A percentile compares a stretch with the other conserved stretches of the same genome.
Conservation (phyloP, 2,113 vertebrate species). For the Thunnus thynnus region DNA sequence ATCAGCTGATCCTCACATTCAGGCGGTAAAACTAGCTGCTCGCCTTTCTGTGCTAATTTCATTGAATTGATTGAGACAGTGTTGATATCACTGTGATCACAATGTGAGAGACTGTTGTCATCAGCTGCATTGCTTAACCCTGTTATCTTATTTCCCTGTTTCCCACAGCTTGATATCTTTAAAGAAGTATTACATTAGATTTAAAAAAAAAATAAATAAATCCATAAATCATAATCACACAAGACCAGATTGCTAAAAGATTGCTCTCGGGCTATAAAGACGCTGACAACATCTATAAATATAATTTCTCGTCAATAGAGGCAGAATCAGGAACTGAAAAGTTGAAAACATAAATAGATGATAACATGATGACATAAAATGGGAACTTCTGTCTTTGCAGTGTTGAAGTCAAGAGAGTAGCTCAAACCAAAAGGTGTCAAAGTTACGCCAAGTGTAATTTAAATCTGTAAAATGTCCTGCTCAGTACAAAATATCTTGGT, state of each 20-base stretch:
- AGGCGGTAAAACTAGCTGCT: background rate
- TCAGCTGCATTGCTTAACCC: background rate
- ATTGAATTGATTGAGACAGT: background rate
- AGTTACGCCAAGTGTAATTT: no score
- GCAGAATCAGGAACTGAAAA: background rate
- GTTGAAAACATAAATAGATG: background rate
- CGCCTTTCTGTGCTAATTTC: background rate
- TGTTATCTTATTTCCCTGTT: no score
- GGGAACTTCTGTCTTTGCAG: no score
- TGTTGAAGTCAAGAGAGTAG: no score
- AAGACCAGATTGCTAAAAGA: background rate
- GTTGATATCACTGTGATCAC: background rate
- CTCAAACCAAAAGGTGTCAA: background rate
- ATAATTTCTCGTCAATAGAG: background rate
- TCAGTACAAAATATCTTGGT: no score
- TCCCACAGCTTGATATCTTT: no score
- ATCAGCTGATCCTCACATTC: background rate
- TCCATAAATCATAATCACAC: no score
- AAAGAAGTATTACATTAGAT: no score
- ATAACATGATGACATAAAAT: background rate
- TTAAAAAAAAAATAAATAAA: no score
- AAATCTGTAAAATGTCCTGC: no score
- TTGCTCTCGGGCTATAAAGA: background rate
- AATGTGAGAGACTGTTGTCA: background rate
- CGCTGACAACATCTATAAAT: background rate